Conservation (phyloP, 2,113 vertebrate species). For the Callionymus lyra region DNA sequence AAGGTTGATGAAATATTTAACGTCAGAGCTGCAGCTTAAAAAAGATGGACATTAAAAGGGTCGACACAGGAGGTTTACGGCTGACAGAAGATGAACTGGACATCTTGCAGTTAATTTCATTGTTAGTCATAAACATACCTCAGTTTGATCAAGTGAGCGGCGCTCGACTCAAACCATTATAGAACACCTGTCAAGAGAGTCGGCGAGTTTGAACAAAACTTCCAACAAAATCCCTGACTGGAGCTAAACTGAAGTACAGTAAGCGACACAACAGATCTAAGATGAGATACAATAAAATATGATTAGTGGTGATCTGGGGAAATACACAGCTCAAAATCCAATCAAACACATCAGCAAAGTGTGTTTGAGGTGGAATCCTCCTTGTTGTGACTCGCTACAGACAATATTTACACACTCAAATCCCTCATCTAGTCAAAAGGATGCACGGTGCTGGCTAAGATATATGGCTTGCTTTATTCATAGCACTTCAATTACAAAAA, state of each 20-base stretch:
- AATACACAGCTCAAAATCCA: conserved; percentile 58
- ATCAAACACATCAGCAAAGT: conserved; percentile 64
- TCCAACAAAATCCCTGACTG: conserved; percentile 43
- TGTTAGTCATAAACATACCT: too few species aligned
- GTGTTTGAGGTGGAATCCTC: conserved; percentile 61
- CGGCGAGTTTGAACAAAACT: conserved; percentile 42
- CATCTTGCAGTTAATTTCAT: too few species aligned
- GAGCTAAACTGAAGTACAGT: conserved; percentile 38
- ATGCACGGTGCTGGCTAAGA: conserved; percentile 54
- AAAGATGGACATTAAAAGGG: too few species aligned
- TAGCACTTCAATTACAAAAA: conserved; percentile 70
- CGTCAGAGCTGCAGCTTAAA: too few species aligned
- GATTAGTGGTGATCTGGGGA: conserved; percentile 62
- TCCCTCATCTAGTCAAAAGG: conserved; percentile 60
- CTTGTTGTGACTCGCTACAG: conserved; percentile 49
- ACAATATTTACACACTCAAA: conserved; percentile 68
- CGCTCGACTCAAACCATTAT: conserved; percentile 31
- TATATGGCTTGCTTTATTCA: conserved; percentile 68
- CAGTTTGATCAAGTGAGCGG: too few species aligned
- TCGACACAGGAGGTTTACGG: too few species aligned
- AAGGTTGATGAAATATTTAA: too few species aligned
- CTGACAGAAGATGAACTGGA: too few species aligned
- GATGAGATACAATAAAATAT: conserved; percentile 54
- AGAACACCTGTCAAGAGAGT: conserved; percentile 29
- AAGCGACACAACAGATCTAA: conserved; percentile 53